Evolutionary conservation across 2,888 invertebrate species (phyloP), one percentile per base, ranked within the genome.

Genomic region (Drosophila merina): DNA sequence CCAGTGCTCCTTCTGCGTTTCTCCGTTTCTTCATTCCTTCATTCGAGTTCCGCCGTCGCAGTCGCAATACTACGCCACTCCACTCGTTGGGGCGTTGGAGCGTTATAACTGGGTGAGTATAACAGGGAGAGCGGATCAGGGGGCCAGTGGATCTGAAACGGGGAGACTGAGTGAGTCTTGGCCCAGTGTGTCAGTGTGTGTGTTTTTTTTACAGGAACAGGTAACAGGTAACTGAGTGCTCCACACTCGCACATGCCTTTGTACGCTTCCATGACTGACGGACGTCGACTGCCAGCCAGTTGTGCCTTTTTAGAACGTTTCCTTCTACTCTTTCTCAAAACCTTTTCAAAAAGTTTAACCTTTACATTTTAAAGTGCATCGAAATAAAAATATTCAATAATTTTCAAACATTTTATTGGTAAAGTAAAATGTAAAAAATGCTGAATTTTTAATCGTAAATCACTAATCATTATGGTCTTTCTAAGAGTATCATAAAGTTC

Each of bases 61-160:
- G 52, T n/a, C 47, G 42, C 70, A 14, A 14, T 14, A 28, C 28
- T 4, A 4, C 28, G 25, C n/a, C 9, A 54, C 49, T 42, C 60
- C 31, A 57, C 60, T 69, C 57, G 50, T 31, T 40, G 48, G 71
- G 72, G 72, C 64, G 72, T 78, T 78, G 77, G 52, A 68, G 72
- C 77, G 57, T 68, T 70, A 49, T 59, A 70, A 57, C 69, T 59
- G 60, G 51, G 62, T 58, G 48, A 36, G 36, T 67, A 48, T 59
- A 67, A 50, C 68, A 57, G 57, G 50, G 60, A 56, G 47, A 56
- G 54, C 57, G 57, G 62, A 79, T 66, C 54, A 57, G 59, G 38
- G 48, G 51, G 31, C 9, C 6, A 26, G n/a, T 42, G 30, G 10
- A 38, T 55, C 54, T 49, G 47, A 20, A 20, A 20, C 20, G 31